phyloP scores from a whole-genome alignment of 2,113 vertebrate species.

The Ginglymostoma cirratum region DNA sequence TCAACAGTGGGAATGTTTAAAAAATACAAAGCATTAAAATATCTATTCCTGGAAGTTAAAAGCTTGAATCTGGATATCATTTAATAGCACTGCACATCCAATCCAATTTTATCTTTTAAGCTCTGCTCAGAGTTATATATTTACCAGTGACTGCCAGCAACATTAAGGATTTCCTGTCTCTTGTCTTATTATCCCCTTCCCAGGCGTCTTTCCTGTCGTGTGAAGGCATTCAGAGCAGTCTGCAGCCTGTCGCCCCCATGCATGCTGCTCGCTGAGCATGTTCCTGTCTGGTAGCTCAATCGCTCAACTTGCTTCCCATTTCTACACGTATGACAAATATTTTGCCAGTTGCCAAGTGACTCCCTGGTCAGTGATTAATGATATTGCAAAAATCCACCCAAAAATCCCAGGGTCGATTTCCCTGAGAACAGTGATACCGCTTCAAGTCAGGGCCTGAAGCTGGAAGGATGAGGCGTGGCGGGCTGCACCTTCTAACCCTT shows the following conservation, averaged over 20 bases:
- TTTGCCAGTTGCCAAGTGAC: conserved; percentile 27
- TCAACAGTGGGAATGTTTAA: conserved; percentile 26
- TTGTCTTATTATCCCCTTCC: conserved; percentile 36
- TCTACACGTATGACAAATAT: conserved; percentile 33
- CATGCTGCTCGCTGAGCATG: conserved; percentile 29
- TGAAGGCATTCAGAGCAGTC: conserved; percentile 33
- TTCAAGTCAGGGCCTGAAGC: conserved; percentile 1
- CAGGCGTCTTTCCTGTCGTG: conserved; percentile 34
- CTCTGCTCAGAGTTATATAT: conserved; percentile 27
- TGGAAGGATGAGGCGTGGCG: conserved; percentile 25
- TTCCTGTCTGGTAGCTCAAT: conserved; percentile 31
- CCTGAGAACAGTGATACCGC: background rate
- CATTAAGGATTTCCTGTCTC: conserved; percentile 36
- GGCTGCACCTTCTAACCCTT: conserved; percentile 18
- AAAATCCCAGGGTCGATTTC: conserved; percentile 18
- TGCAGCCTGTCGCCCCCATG: background rate
- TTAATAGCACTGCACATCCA: conserved; percentile 11
- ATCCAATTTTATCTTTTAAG: conserved; percentile 32
- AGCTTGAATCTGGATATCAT: conserved; percentile 23
- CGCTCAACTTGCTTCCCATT: conserved; percentile 31
- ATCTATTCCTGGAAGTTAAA: conserved; percentile 33
- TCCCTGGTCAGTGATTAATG: conserved; percentile 33
- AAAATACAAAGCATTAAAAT: conserved; percentile 18
- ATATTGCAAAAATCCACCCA: conserved; percentile 22
- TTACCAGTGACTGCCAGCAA: conserved; percentile 25